phyloP scores from a whole-genome alignment of 2,888 invertebrate species.

The Pyralis farinalis region DNA sequence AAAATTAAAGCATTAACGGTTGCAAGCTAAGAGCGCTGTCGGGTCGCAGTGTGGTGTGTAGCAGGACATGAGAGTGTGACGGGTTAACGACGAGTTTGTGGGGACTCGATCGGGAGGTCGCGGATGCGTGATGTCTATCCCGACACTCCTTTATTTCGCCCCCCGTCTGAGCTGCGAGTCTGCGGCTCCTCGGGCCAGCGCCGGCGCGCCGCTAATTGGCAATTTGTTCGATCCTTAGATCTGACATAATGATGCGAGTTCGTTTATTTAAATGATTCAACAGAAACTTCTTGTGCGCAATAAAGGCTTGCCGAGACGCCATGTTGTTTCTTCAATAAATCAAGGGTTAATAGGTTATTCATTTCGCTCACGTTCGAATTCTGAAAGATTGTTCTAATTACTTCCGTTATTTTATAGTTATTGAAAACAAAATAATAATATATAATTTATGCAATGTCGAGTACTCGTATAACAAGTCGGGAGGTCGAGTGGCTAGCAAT shows the following conservation, averaged over 20 bases:
- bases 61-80: conserved; percentile 12
- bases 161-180: conserved; percentile 26
- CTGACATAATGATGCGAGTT: conserved; percentile 78
- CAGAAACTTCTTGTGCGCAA: conserved; percentile 62
- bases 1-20: conserved; percentile 78
- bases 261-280: conserved; percentile 80
- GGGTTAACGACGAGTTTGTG: conserved; percentile 4
- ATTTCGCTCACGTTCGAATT: conserved; percentile 29
- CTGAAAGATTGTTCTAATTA: no score
- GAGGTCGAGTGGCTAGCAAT: no score
- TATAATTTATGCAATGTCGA: no score
- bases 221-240: conserved; percentile 80
- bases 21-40: conserved; percentile 43
- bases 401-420: no score
- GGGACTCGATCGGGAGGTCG: conserved; percentile 3
- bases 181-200: conserved; percentile 39
- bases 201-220: conserved; percentile 70
- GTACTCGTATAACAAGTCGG: no score
- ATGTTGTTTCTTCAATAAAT: conserved; percentile 41
- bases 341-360: conserved; percentile 45
- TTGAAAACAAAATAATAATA: no score
- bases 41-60: conserved; percentile 20
- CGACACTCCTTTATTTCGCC: conserved; percentile 19
- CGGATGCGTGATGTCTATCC: conserved; percentile 5
- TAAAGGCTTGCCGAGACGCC: conserved; percentile 23